phyloP scores from a whole-genome alignment of 2,797 vertebrate genomes.

The Melanotaenia nigrans region DNA sequence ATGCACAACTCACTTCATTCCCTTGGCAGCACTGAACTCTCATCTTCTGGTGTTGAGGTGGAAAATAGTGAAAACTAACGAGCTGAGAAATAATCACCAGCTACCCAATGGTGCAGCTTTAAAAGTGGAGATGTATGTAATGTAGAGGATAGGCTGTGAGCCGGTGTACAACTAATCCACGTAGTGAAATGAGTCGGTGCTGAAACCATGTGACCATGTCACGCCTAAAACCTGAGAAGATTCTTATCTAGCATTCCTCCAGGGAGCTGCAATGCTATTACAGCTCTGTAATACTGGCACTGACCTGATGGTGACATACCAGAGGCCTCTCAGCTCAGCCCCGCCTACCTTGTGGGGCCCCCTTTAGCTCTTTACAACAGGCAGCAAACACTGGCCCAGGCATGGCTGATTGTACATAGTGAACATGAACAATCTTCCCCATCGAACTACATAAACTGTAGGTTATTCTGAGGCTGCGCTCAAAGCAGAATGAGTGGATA shows the following conservation, averaged over 20 bases:
- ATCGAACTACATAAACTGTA: slow-evolving; percentile 33
- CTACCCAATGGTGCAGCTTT: slow-evolving; percentile 12
- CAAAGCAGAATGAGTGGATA: slow-evolving; percentile 57
- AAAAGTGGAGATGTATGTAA: slow-evolving; percentile 7
- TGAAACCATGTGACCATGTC: slow-evolving; percentile 2
- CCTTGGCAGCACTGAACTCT: slow-evolving; percentile 17
- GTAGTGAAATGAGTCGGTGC: slow-evolving; percentile 4
- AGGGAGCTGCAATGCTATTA: slow-evolving; percentile 49
- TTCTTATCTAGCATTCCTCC: slow-evolving; percentile 41
- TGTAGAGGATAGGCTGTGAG: slow-evolving; percentile 4
- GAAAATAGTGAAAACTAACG: slow-evolving; percentile 33
- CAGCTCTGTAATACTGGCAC: slow-evolving; percentile 65
- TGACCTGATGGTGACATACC: slow-evolving; percentile 77
- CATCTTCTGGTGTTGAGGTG: slow-evolving; percentile 25
- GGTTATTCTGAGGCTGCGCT: slow-evolving; percentile 39
- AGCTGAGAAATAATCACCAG: slow-evolving; percentile 30
- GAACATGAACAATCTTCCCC: slow-evolving; percentile 41
- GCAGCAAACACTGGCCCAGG: slow-evolving; percentile 59
- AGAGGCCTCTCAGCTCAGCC: slow-evolving; percentile 69
- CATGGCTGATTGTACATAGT: slow-evolving; percentile 51
- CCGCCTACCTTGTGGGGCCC: slow-evolving; percentile 69
- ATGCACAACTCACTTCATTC: slow-evolving; percentile 22
- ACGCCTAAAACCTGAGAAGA: slow-evolving; percentile 32
- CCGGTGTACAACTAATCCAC: slow-evolving; percentile 12
- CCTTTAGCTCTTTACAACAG: slow-evolving; percentile 67